Evolutionary conservation across 2,797 vertebrate species (phyloP).

Genomic region (Xiphorhynchus erythropygius): DNA sequence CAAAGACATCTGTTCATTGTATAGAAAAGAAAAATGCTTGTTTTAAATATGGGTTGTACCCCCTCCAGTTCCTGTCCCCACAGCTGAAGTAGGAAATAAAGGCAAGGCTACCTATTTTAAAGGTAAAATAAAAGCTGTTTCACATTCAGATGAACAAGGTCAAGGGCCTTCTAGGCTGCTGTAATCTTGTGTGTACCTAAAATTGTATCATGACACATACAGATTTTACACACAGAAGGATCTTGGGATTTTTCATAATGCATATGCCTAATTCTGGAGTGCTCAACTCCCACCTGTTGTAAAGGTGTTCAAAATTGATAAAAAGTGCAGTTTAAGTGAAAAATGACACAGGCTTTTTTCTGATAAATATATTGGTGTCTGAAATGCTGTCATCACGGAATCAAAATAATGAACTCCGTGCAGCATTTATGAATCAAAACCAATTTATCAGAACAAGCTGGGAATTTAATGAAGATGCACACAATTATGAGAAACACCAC

Average conservation of each 20-base stretch:
- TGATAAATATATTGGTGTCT: neutral
- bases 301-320: neutral
- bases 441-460: neutral
- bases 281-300: neutral
- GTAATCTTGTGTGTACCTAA: neutral
- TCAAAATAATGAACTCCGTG: neutral
- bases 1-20: neutral
- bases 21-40: neutral
- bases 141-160: neutral
- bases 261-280: neutral
- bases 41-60: neutral
- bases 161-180: neutral
- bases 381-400: neutral
- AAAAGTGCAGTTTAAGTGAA: neutral
- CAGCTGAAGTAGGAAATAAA: neutral
- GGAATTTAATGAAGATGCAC: neutral
- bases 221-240: neutral
- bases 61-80: neutral
- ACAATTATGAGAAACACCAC: neutral
- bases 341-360: neutral
- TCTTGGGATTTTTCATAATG: neutral
- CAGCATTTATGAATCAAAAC: neutral
- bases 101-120: neutral
- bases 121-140: neutral
- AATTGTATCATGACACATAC: neutral